These are phyloP conservation scores for Eretmocerus hayati DNA, from an alignment of 2,888 invertebrate species.

Conservation along the genomic window DNA sequence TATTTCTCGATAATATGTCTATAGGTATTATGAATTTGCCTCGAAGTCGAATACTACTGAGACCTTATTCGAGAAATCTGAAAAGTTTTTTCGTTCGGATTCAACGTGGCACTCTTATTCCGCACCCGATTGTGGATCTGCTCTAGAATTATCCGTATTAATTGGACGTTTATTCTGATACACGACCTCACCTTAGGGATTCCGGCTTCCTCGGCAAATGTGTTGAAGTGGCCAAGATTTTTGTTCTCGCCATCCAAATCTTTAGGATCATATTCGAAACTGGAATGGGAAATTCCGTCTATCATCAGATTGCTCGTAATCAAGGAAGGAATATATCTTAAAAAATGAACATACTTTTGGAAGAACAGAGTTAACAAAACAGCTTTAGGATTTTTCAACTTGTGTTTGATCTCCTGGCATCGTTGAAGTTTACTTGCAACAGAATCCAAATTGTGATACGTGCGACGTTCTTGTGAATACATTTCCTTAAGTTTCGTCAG, in stretches of 20 bases:
- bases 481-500: slow-evolving; percentile 41
- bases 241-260: slow-evolving; percentile 51
- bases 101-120: no score
- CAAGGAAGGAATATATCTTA: no score
- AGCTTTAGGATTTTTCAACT: slow-evolving; percentile 47
- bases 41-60: no score
- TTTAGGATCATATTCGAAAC: slow-evolving; percentile 55
- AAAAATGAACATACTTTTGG: slow-evolving; percentile 50
- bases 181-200: slow-evolving; percentile 47
- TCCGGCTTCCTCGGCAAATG: slow-evolving; percentile 50
- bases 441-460: slow-evolving; percentile 50
- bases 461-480: slow-evolving; percentile 47
- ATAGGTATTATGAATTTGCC: no score
- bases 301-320: no score
- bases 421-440: slow-evolving; percentile 48
- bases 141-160: no score
- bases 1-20: no score
- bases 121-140: no score
- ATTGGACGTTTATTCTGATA: not conserved
- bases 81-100: no score
- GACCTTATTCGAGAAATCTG: no score
- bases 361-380: slow-evolving; percentile 52
- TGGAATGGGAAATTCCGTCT: no score
- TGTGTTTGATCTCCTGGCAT: slow-evolving; percentile 45
- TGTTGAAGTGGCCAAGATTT: slow-evolving; percentile 50